phyloP scores from a whole-genome alignment of 2,888 invertebrate genomes.

The Pomacea canaliculata region DNA sequence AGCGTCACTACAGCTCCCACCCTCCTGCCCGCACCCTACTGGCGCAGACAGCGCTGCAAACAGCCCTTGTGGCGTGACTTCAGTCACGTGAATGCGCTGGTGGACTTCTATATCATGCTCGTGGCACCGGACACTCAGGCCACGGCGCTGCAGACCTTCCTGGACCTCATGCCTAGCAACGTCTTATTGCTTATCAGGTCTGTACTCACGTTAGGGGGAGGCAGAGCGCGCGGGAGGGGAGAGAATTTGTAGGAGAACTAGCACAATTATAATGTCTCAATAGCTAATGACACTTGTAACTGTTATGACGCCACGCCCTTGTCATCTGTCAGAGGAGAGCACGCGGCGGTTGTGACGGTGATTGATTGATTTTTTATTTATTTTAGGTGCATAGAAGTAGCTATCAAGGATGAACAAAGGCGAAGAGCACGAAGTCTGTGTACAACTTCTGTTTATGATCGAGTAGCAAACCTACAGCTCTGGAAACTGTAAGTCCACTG shows the following conservation, averaged over 20 bases:
- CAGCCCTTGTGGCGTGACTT: conserved; percentile 46
- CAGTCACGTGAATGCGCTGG: conserved; percentile 46
- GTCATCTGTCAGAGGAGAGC: no score
- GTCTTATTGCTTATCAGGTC: conserved; percentile 53
- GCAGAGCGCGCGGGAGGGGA: no score
- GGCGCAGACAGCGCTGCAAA: not conserved
- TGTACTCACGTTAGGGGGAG: not conserved
- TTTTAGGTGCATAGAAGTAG: conserved; percentile 31
- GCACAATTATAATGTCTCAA: no score
- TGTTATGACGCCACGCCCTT: no score
- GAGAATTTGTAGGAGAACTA: no score
- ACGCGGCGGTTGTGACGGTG: no score
- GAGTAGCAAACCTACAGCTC: conserved; percentile 47
- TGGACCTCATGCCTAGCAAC: conserved; percentile 54
- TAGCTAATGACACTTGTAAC: no score
- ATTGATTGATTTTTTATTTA: no score
- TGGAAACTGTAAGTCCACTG: conserved; percentile 60
- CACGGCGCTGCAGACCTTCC: conserved; percentile 44
- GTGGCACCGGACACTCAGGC: conserved; percentile 41
- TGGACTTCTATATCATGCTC: conserved; percentile 47
- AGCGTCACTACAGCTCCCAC: conserved; percentile 46
- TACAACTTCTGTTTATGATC: conserved; percentile 44
- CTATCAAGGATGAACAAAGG: conserved; percentile 39
- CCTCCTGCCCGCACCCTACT: conserved; percentile 39
- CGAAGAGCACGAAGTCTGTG: conserved; percentile 44